Conservation (phyloP, 1,140 invertebrate genomes). For the Zeugodacus cucurbitae region DNA sequence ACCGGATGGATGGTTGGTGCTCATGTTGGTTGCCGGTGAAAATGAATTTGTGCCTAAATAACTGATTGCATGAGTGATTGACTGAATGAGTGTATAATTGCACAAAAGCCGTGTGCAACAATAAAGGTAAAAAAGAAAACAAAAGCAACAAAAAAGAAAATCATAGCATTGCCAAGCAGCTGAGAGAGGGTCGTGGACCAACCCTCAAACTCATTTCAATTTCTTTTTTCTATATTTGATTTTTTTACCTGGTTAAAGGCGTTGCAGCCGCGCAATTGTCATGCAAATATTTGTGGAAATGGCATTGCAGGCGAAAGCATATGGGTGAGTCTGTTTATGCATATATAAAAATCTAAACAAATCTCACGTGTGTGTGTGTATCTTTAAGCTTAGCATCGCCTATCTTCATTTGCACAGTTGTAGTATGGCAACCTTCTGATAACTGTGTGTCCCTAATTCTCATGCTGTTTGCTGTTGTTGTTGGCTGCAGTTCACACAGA, state of each 20-base stretch:
- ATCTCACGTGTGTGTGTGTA: neutral
- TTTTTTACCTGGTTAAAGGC: slow-evolving; percentile 21
- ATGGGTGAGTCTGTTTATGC: neutral
- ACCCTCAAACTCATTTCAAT: neutral
- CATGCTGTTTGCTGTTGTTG: neutral
- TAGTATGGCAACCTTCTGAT: neutral
- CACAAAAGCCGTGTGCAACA: slow-evolving; percentile 6
- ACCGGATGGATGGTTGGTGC: slow-evolving; percentile 16
- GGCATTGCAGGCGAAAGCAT: neutral
- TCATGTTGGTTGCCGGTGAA: neutral
- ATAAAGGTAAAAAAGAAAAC: neutral
- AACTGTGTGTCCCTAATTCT: slow-evolving; percentile 10
- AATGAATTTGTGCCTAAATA: slow-evolving; percentile 8
- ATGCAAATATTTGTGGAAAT: neutral
- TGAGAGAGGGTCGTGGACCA: neutral
- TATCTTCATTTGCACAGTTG: neutral
- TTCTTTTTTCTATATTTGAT: neutral
- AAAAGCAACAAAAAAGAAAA: neutral
- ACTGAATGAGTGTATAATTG: slow-evolving; percentile 35
- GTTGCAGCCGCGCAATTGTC: neutral
- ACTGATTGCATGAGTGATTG: slow-evolving; percentile 13
- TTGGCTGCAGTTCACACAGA: neutral
- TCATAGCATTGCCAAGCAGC: neutral
- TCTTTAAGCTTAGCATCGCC: no score
- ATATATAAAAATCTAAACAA: neutral